Evolutionary conservation across 1,140 invertebrate genomes (phyloP).

Genomic region (Rhopalosiphum padi): DNA sequence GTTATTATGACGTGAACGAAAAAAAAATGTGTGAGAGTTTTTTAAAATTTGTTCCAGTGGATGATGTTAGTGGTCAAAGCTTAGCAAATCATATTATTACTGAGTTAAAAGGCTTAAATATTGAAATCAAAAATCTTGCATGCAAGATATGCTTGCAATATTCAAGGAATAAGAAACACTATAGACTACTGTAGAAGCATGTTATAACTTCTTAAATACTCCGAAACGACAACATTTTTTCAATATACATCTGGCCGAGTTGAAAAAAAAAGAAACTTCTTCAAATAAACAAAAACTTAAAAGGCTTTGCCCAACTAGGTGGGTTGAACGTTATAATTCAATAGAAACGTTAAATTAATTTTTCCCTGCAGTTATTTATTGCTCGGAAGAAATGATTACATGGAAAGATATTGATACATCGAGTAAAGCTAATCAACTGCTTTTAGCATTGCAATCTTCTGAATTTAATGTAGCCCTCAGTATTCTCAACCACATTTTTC

Average conservation of each 20-base stretch:
- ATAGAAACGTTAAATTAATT: slow-evolving; percentile 12
- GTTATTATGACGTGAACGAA: slow-evolving; percentile 56
- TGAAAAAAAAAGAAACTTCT: no score
- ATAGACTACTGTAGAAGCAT: no score
- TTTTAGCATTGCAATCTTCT: not conserved
- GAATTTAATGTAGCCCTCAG: not conserved
- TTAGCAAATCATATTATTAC: slow-evolving; percentile 49
- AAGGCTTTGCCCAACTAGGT: not conserved
- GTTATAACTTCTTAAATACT: no score
- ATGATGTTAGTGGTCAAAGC: slow-evolving; percentile 60
- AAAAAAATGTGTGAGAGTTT: slow-evolving; percentile 59
- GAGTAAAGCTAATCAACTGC: slow-evolving; percentile 21
- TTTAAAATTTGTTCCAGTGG: slow-evolving; percentile 60
- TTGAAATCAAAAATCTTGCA: not conserved
- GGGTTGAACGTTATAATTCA: slow-evolving; percentile 20
- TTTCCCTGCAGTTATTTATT: not conserved
- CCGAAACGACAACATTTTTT: no score
- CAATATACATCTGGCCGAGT: no score
- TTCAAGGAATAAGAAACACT: no score
- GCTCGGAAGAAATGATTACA: slow-evolving; percentile 22
- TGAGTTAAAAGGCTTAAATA: slow-evolving; percentile 20
- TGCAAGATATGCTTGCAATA: no score
- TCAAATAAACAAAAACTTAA: no score
- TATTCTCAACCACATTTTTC: not conserved
- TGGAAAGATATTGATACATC: slow-evolving; percentile 29